Base-by-base conservation (phyloP, 1,140 invertebrate genomes). In the Macrobrachium nipponense region DNA sequence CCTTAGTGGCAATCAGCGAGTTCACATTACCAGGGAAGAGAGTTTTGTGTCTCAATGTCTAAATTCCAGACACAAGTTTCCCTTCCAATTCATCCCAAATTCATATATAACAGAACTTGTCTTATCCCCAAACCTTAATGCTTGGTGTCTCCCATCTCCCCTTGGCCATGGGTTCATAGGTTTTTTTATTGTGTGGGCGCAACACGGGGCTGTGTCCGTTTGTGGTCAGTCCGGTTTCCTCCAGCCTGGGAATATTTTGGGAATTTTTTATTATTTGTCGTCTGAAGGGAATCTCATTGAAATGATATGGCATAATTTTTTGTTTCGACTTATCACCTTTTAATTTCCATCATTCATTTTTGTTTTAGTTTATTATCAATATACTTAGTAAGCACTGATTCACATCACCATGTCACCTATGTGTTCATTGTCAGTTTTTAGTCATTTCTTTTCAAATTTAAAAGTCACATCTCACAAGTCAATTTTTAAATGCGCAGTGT, bases 371-470 rank as follows among this genome's bases (percentile, higher is more conserved):
- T 7, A 80, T 72, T 60, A 79, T 60, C 76, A 78, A 79, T 85
- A 18, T 75, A 86, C 61, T 80, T 86, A 80, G 84, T 86, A 86
- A 86, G 84, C 84, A 86, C 84, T 86, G 84, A 78, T 86, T 86
- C 80, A 86, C 78, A 73, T 20, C 72, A 86, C 84, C 78, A 73
- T 86, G 84, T 86, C 84, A 86, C 84, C 84, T 86, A 44, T 80
- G 84, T 86, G 84, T 75, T 78, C 10, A 12, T 51, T 51, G 51
- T 12, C 51, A 51, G 51, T 51, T 51, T 51, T 51, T 2, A 51
- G 7, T 51, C 51, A 51, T 51, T 51, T 0, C 51, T 51, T 51
- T 51, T 51, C 51, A 51, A 36, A 36, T 51, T 51, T 51, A 51
- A 51, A 51, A 51, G 51, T 0, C 0, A 51, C 12, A 51, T 10